A percentile compares a stretch with the other conserved stretches of the same genome.
These are phyloP conservation scores for Microctonus aethiopoides DNA, from an alignment of 2,888 invertebrate species.

Conservation along the genomic window DNA sequence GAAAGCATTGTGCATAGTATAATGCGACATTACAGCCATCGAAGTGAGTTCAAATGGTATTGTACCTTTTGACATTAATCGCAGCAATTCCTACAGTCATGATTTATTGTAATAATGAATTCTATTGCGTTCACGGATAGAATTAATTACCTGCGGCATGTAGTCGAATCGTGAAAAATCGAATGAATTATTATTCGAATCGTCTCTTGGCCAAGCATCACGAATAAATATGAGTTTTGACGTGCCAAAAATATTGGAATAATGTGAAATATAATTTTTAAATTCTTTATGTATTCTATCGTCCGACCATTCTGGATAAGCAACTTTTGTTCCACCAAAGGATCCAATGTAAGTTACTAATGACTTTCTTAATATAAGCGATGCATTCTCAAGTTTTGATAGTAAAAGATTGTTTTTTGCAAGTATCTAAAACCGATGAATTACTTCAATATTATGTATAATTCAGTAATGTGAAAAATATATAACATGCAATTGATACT, in stretches of 20 bases:
- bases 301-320: constrained; percentile 49
- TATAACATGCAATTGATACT: constrained; percentile 13
- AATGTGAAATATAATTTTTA: constrained; percentile 33
- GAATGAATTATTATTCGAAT: constrained; percentile 9
- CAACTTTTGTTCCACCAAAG: constrained; percentile 34
- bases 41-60: constrained; percentile 41
- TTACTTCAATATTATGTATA: not conserved
- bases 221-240: constrained; percentile 38
- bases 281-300: constrained; percentile 22
- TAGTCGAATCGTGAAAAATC: constrained; percentile 42
- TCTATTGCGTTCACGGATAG: not conserved
- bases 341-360: constrained; percentile 36
- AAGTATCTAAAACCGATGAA: not conserved
- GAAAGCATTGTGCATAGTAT: constrained; percentile 41
- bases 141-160: constrained; percentile 43
- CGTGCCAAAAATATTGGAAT: constrained; percentile 30
- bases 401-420: constrained; percentile 19
- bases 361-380: constrained; percentile 31
- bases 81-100: constrained; percentile 29
- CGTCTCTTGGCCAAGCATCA: constrained; percentile 49
- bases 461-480: not conserved
- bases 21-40: constrained; percentile 33
- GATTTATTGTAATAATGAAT: not conserved
- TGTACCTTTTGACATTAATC: constrained; percentile 41
- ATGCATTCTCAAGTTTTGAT: constrained; percentile 12